Evolutionary conservation across 2,888 invertebrate genomes (phyloP).

Genomic region (Seira sanloemensis): DNA sequence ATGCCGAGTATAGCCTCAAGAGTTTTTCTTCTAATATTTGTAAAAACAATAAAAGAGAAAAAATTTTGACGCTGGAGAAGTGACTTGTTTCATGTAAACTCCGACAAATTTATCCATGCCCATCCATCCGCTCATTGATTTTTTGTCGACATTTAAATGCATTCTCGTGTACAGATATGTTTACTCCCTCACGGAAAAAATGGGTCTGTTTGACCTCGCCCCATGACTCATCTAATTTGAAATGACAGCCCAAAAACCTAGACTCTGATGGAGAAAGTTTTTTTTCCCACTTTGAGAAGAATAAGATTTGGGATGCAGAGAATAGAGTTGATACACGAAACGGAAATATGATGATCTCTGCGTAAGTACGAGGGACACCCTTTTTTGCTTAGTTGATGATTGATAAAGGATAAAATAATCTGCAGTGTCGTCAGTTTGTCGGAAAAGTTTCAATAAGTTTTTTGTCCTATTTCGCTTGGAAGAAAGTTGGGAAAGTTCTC

Average conservation of each 20-base stretch:
- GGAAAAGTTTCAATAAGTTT: slow-evolving; percentile 15
- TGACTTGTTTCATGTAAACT: too few relatives aligned
- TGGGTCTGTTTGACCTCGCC: slow-evolving; percentile 21
- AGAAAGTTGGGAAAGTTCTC: slow-evolving; percentile 14
- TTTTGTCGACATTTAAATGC: not conserved
- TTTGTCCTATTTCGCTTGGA: not conserved
- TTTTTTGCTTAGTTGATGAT: not conserved
- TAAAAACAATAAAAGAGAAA: too few relatives aligned
- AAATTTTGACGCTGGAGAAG: too few relatives aligned
- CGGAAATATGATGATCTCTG: slow-evolving; percentile 9
- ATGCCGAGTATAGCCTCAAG: too few relatives aligned
- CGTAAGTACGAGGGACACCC: too few relatives aligned
- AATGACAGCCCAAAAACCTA: not conserved
- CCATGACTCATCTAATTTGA: slow-evolving; percentile 16
- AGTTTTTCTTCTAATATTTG: too few relatives aligned
- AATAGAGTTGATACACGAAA: not conserved
- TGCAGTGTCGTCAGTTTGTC: slow-evolving; percentile 16
- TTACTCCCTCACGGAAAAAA: not conserved
- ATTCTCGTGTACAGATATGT: not conserved
- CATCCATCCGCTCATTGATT: not conserved
- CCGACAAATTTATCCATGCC: too few relatives aligned
- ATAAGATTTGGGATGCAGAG: not conserved
- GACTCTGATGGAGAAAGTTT: not conserved
- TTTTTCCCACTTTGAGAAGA: not conserved
- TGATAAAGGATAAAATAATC: slow-evolving; percentile 13